phyloP scores from a whole-genome alignment of 2,888 invertebrate species.

The Eubasilissa splendida region DNA sequence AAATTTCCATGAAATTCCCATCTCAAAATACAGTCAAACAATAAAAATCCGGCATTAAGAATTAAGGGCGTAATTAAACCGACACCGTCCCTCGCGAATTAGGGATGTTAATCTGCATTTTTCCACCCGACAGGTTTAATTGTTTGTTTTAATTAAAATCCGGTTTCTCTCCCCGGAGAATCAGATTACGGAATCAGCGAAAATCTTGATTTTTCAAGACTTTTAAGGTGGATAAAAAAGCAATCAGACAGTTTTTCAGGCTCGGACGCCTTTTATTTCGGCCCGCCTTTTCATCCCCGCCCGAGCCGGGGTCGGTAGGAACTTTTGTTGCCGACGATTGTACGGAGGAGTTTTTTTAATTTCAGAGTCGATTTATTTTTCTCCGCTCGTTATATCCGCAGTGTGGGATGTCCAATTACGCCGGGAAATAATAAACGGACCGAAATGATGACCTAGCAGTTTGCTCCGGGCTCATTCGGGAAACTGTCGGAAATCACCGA shows the following conservation, averaged over 20 bases:
- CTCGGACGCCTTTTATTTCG: constrained; percentile 25
- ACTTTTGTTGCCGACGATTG: constrained; percentile 39
- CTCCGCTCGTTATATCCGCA: constrained; percentile 22
- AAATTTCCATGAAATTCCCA: constrained; percentile 27
- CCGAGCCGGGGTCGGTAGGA: neutral
- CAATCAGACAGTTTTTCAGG: constrained; percentile 40
- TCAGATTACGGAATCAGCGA: constrained; percentile 43
- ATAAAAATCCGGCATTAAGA: constrained; percentile 45
- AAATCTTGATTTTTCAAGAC: constrained; percentile 37
- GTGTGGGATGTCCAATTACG: constrained; percentile 47
- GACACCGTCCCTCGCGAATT: constrained; percentile 53
- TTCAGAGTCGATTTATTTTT: constrained; percentile 55
- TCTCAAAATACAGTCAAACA: constrained; percentile 38
- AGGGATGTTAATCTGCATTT: constrained; percentile 57
- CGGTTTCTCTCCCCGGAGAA: constrained; percentile 44
- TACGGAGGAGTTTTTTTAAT: constrained; percentile 49
- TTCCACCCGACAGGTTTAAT: constrained; percentile 56
- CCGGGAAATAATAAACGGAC: constrained; percentile 21
- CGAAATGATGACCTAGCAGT: constrained; percentile 32
- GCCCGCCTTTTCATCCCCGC: neutral
- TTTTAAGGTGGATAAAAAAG: constrained; percentile 39
- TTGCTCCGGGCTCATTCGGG: neutral
- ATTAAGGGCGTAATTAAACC: constrained; percentile 58
- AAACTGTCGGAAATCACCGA: no score
- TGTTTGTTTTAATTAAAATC: constrained; percentile 59